Percentiles rank a stretch among this genome's conserved stretches.
phyloP scores from a whole-genome alignment of 2,888 invertebrate species.

The Gryllus longicercus region DNA sequence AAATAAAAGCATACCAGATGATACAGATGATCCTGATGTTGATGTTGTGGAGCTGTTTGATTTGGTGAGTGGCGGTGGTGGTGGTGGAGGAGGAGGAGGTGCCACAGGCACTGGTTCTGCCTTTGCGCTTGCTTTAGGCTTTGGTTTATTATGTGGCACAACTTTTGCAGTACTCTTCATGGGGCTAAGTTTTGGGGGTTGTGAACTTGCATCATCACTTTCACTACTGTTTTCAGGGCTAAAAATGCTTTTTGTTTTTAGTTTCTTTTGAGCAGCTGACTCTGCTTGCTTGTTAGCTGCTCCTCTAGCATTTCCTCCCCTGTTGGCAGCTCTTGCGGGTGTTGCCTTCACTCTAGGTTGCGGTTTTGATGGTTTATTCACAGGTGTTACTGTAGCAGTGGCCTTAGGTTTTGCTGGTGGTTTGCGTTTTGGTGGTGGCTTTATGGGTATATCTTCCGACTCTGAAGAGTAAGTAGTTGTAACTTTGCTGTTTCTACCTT shows the following conservation, averaged over 20 bases:
- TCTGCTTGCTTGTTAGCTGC: slow-evolving; percentile 40
- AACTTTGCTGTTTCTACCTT: slow-evolving; percentile 43
- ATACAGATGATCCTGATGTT: slow-evolving; percentile 39
- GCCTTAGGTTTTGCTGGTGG: slow-evolving; percentile 60
- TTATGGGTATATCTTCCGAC: slow-evolving; percentile 52
- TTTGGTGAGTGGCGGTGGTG: slow-evolving; percentile 35
- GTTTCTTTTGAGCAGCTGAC: slow-evolving; percentile 44
- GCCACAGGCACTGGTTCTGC: slow-evolving; percentile 28
- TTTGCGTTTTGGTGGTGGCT: slow-evolving; percentile 52
- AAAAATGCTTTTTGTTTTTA: slow-evolving; percentile 75
- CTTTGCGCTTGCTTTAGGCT: slow-evolving; percentile 33
- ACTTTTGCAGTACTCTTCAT: slow-evolving; percentile 45
- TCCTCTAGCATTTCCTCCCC: slow-evolving; percentile 37
- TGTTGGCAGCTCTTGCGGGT: slow-evolving; percentile 39
- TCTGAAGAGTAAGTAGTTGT: slow-evolving; percentile 58
- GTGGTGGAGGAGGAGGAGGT: slow-evolving; percentile 26
- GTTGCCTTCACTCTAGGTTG: slow-evolving; percentile 43
- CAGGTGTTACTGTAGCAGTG: slow-evolving; percentile 57
- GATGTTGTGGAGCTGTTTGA: slow-evolving; percentile 40
- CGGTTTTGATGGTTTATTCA: slow-evolving; percentile 51
- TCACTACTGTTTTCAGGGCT: slow-evolving; percentile 76
- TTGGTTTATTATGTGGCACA: slow-evolving; percentile 42
- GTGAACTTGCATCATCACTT: slow-evolving; percentile 50
- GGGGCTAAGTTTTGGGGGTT: slow-evolving; percentile 48
- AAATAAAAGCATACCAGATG: slow-evolving; percentile 38